Percentiles rank a stretch among this genome's conserved stretches.
Evolutionary conservation across 2,113 vertebrate species (phyloP).

Genomic region (Vidua macroura): DNA sequence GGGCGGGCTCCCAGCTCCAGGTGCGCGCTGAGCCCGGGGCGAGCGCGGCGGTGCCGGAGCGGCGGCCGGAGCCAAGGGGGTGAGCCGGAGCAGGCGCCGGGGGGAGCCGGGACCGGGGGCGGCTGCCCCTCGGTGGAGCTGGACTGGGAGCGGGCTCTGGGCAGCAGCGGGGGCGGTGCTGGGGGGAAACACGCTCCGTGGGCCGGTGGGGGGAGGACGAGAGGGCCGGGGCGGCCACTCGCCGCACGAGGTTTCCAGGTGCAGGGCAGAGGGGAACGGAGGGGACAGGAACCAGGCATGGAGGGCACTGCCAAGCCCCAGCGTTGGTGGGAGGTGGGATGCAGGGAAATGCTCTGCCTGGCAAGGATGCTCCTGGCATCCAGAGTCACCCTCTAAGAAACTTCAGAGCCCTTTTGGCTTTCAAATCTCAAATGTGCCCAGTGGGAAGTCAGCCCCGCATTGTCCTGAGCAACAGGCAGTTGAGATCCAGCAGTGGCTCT

Average conservation of each 20-base stretch:
- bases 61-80: not conserved
- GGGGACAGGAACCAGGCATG: accelerated
- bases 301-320: not conserved
- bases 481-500: not conserved
- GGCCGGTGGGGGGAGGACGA: not conserved
- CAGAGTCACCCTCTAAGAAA: not conserved
- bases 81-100: not conserved
- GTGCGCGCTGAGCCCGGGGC: not conserved
- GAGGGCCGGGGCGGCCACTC: accelerated
- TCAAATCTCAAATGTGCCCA: not conserved
- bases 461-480: not conserved
- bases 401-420: not conserved
- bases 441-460: not conserved
- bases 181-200: accelerated
- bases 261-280: not conserved
- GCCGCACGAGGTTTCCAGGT: not conserved
- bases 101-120: not conserved
- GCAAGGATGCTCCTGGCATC: not conserved
- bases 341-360: not conserved
- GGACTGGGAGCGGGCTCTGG: not conserved
- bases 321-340: not conserved
- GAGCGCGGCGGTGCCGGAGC: not conserved
- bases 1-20: not conserved
- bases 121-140: not conserved
- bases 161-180: not conserved